Base-by-base conservation (phyloP, 1,140 invertebrate genomes). In the Neodiprion lecontei region DNA sequence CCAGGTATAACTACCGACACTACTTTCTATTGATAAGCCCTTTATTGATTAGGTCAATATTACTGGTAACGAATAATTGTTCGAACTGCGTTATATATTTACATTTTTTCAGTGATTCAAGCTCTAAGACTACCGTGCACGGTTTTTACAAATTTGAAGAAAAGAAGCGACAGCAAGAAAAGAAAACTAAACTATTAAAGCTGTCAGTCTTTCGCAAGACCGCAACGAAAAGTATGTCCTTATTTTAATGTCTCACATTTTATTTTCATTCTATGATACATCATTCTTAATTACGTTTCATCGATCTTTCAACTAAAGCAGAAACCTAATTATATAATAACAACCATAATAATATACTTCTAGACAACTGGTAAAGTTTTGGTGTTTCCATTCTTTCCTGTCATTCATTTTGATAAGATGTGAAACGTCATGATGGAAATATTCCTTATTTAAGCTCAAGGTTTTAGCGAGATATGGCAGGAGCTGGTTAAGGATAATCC, bases 101-200 rank as follows among this genome's bases (percentile, higher is more conserved):
- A 7, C 28, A 73, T 53, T 12, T 40, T 21, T 74, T 40, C 69
- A 75, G 17, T 21, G 21, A 67, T 11, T 72, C 48, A 48, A 69
- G 14, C 23, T 72, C 53, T 17, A 61, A 61, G 9, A 14, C 53
- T 12, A 23, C 49, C 10, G 72, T 86, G 11, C 72, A 85, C 0
- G 90, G 90, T 1, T 96, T 96, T 88, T 91, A 92, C 11, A 95
- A 95, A 85, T 96, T 96, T 86, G 95, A 96, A 83, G 95, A 97
- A 85, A 96, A 96, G 81, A 95, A 96, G 76, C 91, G 93, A 28
- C 93, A 95, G 74, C 94, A 96, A 82, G 95, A 96, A 80, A 96
- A 96, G 81, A 94, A 95, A 77, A 92, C 91, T 23, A 95, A 96
- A 84, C 91, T 95, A 61, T 89, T 96, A 8, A 92, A 92, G 80